Evolutionary conservation across 2,888 invertebrate species (phyloP), one percentile per base, ranked within the genome.

Genomic region (Napeogenes inachia): DNA sequence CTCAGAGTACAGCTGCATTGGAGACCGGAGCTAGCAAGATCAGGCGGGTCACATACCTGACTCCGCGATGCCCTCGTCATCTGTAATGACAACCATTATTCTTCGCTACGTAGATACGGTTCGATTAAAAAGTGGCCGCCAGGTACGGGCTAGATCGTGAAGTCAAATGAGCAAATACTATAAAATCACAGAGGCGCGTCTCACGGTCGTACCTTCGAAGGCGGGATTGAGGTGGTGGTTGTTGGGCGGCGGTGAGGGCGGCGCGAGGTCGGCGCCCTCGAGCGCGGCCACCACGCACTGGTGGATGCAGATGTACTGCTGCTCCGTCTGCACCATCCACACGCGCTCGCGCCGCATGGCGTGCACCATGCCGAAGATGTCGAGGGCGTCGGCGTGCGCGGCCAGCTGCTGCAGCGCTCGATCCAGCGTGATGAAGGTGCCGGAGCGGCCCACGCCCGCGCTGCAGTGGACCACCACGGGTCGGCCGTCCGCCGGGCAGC

Each of bases 221-320:
- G 97, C 97, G 82, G 96, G 96, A 75, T 96, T 78, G 78, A 80
- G 79, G 71, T 78, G 75, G 82, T 96, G 95, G 80, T 96, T 95
- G 72, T 94, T 92, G 45, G 94, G 92, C 70, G 92, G 93, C 71
- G 87, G 91, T 65, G 50, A 21, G 12, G 81, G 84, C 77, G 87
- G 81, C 70, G 79, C 76, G 70, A 92, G 82, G 85, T 98, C 98
- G 82, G 95, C 95, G 54, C 98, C 98, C 89, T 99, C 97, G 59
- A 99, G 92, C 68, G 98, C 98, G 73, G 98, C 97, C 76, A 98
- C 91, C 62, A 99, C 92, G 89, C 99, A 99, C 90, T 99, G 98
- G 90, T 99, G 98, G 74, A 99, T 97, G 90, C 99, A 99, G 83
- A 99, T 99, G 89, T 99, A 99, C 89, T 99, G 99, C 91, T 98